A percentile compares a stretch with the other conserved stretches of the same genome.
phyloP scores from a whole-genome alignment of 2,113 vertebrate species.

The Polyodon spathula region DNA sequence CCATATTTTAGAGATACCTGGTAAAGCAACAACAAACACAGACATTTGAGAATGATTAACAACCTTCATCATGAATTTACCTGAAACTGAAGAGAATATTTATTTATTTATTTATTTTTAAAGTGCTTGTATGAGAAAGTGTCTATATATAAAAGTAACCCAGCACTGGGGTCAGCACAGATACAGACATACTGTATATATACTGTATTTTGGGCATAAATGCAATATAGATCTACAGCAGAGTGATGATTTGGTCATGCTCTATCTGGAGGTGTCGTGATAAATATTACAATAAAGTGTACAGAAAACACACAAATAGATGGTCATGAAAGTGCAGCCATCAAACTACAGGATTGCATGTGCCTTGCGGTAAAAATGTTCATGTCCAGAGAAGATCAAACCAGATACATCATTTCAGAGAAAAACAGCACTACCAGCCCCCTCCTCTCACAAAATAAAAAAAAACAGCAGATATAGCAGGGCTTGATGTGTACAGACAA shows the following conservation, averaged over 20 bases:
- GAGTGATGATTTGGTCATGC: background rate
- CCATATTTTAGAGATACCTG: too few species aligned
- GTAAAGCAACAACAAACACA: too few species aligned
- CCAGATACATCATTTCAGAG: slow-evolving; percentile 31
- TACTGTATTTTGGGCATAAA: too few species aligned
- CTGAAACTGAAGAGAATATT: too few species aligned
- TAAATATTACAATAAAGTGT: slow-evolving; percentile 6
- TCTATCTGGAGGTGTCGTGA: background rate
- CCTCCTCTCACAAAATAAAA: slow-evolving; percentile 36
- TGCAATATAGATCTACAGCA: background rate
- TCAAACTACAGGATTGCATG: slow-evolving; percentile 17
- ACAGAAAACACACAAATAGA: slow-evolving; percentile 15
- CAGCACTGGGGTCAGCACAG: too few species aligned
- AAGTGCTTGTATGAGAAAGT: too few species aligned
- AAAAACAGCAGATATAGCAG: slow-evolving; percentile 47
- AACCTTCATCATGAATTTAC: too few species aligned
- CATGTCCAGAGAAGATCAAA: slow-evolving; percentile 28
- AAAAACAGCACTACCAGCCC: slow-evolving; percentile 34
- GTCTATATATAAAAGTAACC: too few species aligned
- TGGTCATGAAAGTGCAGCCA: slow-evolving; percentile 17
- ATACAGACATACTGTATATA: too few species aligned
- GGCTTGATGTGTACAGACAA: slow-evolving; percentile 51
- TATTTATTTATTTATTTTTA: too few species aligned
- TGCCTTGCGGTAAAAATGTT: slow-evolving; percentile 21
- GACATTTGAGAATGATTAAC: too few species aligned